A percentile compares a stretch with the other conserved stretches of the same genome.
These are phyloP conservation scores for Ernsta delagoae DNA, from an alignment of 2,888 invertebrate genomes.

Conservation along the genomic window DNA sequence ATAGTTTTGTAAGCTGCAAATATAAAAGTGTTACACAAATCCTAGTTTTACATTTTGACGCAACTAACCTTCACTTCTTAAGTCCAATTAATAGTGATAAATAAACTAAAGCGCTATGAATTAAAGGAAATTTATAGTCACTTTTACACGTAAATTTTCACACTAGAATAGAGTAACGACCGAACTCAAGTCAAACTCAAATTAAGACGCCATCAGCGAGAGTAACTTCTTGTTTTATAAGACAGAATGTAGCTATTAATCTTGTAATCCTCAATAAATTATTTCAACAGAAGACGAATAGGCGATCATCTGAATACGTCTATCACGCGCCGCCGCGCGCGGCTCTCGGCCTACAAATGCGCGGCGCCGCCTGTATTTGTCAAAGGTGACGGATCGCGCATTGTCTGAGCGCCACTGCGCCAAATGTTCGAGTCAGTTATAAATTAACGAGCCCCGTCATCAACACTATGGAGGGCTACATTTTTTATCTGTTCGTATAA, in stretches of 20 bases:
- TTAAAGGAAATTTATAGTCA: too few relatives aligned
- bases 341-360: slow-evolving; percentile 2
- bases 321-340: neutral
- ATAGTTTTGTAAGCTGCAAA: slow-evolving; percentile 56
- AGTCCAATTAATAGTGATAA: too few relatives aligned
- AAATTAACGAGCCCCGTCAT: neutral
- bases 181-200: neutral
- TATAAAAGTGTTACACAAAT: slow-evolving; percentile 51
- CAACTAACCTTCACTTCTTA: too few relatives aligned
- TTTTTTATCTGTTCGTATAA: neutral
- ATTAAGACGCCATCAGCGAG: slow-evolving; percentile 3
- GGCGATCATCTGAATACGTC: slow-evolving; percentile 20
- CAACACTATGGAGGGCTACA: neutral
- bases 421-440: slow-evolving; percentile 17
- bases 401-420: neutral
- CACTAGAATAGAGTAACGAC: too few relatives aligned
- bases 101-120: too few relatives aligned
- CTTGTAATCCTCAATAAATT: slow-evolving; percentile 28
- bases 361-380: slow-evolving; percentile 15
- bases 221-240: slow-evolving; percentile 12
- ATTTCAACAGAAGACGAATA: slow-evolving; percentile 17
- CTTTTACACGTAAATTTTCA: too few relatives aligned
- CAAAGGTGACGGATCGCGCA: slow-evolving; percentile 14
- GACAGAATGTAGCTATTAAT: slow-evolving; percentile 13
- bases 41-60: too few relatives aligned